Evolutionary conservation across 2,888 invertebrate genomes (phyloP), one percentile per base, ranked within the genome.

Genomic region (Chrysina gloriosa): DNA sequence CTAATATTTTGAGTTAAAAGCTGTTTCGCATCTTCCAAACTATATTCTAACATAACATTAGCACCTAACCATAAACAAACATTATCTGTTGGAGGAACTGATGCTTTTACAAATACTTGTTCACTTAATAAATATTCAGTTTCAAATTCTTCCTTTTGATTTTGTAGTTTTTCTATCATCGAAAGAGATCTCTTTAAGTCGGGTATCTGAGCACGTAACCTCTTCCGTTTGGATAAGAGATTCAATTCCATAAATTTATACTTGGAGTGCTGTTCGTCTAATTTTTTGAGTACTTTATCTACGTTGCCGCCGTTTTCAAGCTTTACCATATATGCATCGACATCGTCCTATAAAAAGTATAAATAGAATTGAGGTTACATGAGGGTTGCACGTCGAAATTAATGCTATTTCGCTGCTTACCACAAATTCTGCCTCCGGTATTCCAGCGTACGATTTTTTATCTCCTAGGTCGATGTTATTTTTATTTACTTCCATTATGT

Each of bases 191-290:
- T 89, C 76, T 94, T 92, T 74, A 98, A 86, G 81, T 98, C 98
- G n/a, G 97, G 97, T 74, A 98, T 93, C 85, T 98, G 97, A 67
- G 90, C 89, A 77, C 94, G 92, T 68, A 98, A 85, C 82, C 96
- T 89, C 77, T 92, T 90, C 73, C 94, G 91, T 77, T 96, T 95
- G 9, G 94, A 92, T 63, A 91, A 87, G 72, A 98, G 87, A 82
- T 96, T 97, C 77, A 90, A 91, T 84, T 98, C 98, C 95, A 98
- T 96, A 81, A 96, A 95, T 85, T 97, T 97, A 83, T 98, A 98
- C 86, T 98, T 97, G 69, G 92, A 92, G 85, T 97, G 96, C 80
- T 93, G 93, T 80, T 97, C 97, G 81, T 98, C 97, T 69, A 98
- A 85, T 77, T 88, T 89, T 77, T 91, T 91, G 63, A 98, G 84